Conservation (phyloP, 2,797 vertebrate genomes). For the Oryzias dopingdopingensis region DNA sequence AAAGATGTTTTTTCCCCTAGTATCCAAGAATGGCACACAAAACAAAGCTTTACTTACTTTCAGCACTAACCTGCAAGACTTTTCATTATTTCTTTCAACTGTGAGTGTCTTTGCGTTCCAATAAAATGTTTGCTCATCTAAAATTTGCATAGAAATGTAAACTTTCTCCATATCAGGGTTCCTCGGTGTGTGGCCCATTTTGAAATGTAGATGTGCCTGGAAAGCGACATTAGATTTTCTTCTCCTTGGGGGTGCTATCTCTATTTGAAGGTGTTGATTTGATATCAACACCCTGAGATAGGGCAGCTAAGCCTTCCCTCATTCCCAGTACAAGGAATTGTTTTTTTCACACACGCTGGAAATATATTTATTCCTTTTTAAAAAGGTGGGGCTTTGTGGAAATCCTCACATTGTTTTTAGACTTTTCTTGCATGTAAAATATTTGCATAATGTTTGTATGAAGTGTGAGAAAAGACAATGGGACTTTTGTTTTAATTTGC, state of each 20-base stretch:
- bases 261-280: conserved; percentile 60
- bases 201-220: conserved; percentile 10
- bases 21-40: neutral
- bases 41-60: neutral
- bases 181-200: conserved; percentile 17
- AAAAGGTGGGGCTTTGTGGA: too few species aligned
- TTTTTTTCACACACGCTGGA: neutral
- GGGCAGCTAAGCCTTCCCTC: conserved; percentile 2
- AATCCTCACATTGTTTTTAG: conserved; percentile 20
- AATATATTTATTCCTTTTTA: too few species aligned
- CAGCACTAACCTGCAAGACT: neutral
- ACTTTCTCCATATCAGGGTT: conserved; percentile 10
- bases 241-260: conserved; percentile 47
- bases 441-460: too few species aligned
- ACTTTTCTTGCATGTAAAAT: too few species aligned
- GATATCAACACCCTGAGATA: conserved; percentile 27
- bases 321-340: conserved; percentile 33
- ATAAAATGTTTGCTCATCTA: conserved; percentile 5
- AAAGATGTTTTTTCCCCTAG: too few species aligned
- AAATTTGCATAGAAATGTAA: conserved; percentile 11
- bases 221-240: conserved; percentile 19
- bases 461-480: too few species aligned
- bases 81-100: conserved; percentile 12
- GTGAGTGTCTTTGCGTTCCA: neutral
- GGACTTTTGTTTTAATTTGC: too few species aligned